Percentiles rank a stretch among this genome's conserved stretches.
Evolutionary conservation across 2,113 vertebrate species (phyloP).

Genomic region (Callionymus lyra): DNA sequence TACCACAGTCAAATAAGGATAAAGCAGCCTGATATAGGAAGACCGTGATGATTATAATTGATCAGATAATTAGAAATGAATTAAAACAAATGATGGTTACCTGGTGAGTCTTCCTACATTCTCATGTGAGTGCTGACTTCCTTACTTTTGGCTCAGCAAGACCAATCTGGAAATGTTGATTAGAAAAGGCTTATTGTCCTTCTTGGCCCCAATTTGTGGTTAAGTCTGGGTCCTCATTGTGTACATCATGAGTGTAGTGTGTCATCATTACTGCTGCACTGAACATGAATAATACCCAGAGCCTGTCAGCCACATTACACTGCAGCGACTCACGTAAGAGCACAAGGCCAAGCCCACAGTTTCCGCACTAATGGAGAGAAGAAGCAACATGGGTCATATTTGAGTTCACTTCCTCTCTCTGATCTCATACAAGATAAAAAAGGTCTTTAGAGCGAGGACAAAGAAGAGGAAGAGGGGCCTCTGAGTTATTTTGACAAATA

Average conservation of each 20-base stretch:
- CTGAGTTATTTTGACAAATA: not conserved
- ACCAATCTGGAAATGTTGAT: too few relatives aligned
- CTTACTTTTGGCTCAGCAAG: too few relatives aligned
- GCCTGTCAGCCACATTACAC: slow-evolving; percentile 52
- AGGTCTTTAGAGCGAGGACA: slow-evolving; percentile 1
- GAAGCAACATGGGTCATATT: slow-evolving; percentile 12
- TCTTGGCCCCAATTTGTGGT: slow-evolving; percentile 10
- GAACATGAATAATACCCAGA: slow-evolving; percentile 45
- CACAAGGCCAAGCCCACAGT: slow-evolving; percentile 14
- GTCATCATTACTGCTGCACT: slow-evolving; percentile 41
- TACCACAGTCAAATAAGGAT: too few relatives aligned
- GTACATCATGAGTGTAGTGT: slow-evolving; percentile 26
- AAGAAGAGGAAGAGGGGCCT: not conserved
- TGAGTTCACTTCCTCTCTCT: slow-evolving; percentile 10
- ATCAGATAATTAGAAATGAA: too few relatives aligned
- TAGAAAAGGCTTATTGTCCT: not conserved
- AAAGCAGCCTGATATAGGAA: too few relatives aligned
- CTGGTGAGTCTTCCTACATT: too few relatives aligned
- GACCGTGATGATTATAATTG: too few relatives aligned
- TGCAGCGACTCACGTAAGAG: slow-evolving; percentile 32
- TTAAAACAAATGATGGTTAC: too few relatives aligned
- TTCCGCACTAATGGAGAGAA: slow-evolving; percentile 35
- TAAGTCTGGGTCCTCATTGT: slow-evolving; percentile 14
- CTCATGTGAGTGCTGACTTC: too few relatives aligned
- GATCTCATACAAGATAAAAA: slow-evolving; percentile 7